phyloP scores from a whole-genome alignment of 2,888 invertebrate genomes.

The Laothoe populi region DNA sequence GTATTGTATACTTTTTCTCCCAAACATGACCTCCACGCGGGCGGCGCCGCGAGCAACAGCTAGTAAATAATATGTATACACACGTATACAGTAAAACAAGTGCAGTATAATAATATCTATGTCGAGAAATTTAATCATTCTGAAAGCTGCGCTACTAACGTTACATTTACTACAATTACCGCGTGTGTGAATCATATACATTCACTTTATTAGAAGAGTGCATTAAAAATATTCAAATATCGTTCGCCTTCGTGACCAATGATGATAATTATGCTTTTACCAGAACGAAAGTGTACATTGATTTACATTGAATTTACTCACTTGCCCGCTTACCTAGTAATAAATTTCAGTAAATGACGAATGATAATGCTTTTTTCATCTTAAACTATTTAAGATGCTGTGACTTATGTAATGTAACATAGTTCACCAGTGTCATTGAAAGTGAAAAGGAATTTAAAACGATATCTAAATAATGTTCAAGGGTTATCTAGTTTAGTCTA shows the following conservation, averaged over 20 bases:
- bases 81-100: background rate
- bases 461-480: background rate
- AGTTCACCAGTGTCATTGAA: constrained; percentile 11
- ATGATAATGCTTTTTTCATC: constrained; percentile 15
- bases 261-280: constrained; percentile 28
- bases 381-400: constrained; percentile 1
- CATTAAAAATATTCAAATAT: constrained; percentile 28
- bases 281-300: constrained; percentile 20
- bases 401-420: constrained; percentile 12
- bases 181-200: constrained; percentile 32
- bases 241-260: constrained; percentile 24
- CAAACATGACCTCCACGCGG: too few relatives aligned
- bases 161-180: constrained; percentile 8
- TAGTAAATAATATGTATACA: too few relatives aligned
- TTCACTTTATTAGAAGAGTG: constrained; percentile 29
- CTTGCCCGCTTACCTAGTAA: constrained; percentile 10
- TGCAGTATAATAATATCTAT: background rate
- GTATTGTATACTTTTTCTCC: too few relatives aligned
- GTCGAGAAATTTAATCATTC: background rate
- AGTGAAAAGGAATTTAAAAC: constrained; percentile 9
- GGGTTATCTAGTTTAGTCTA: background rate
- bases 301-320: constrained; percentile 27
- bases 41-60: too few relatives aligned
- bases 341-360: constrained; percentile 23
- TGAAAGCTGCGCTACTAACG: background rate